These are phyloP conservation scores for Poeciliopsis occidentalis DNA, from an alignment of 2,113 vertebrate genomes.

Conservation along the genomic window DNA sequence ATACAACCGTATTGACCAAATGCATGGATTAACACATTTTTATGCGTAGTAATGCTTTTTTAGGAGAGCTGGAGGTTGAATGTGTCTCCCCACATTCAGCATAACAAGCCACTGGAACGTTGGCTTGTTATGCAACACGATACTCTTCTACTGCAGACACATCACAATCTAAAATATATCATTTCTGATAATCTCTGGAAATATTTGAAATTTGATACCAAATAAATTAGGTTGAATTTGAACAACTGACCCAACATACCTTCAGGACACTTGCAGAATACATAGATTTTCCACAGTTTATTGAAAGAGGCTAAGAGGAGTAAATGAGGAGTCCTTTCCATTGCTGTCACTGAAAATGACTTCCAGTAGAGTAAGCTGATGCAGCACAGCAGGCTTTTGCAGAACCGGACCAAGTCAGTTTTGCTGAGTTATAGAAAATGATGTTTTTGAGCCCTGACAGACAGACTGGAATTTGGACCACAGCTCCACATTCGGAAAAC, in stretches of 20 bases:
- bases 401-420: conserved; percentile 41
- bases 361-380: conserved; percentile 42
- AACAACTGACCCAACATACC: conserved; percentile 14
- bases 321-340: conserved; percentile 40
- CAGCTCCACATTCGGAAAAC: conserved; percentile 37
- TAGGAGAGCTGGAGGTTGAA: neutral
- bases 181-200: conserved; percentile 10
- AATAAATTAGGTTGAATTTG: neutral
- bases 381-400: conserved; percentile 18
- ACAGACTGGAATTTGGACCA: conserved; percentile 51
- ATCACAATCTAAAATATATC: conserved; percentile 12
- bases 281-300: conserved; percentile 45
- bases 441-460: conserved; percentile 42
- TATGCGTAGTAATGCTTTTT: conserved; percentile 16
- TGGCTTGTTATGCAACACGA: conserved; percentile 31
- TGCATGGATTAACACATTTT: conserved; percentile 15
- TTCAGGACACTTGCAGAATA: conserved; percentile 7
- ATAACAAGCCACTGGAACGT: neutral
- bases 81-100: conserved; percentile 4
- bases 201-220: neutral
- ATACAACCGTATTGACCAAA: conserved; percentile 23
- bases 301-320: conserved; percentile 18
- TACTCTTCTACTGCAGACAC: neutral
- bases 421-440: conserved; percentile 48
- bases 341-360: conserved; percentile 50